Base-by-base conservation (phyloP, 2,797 vertebrate species). In the Threskiornis aethiopicus region DNA sequence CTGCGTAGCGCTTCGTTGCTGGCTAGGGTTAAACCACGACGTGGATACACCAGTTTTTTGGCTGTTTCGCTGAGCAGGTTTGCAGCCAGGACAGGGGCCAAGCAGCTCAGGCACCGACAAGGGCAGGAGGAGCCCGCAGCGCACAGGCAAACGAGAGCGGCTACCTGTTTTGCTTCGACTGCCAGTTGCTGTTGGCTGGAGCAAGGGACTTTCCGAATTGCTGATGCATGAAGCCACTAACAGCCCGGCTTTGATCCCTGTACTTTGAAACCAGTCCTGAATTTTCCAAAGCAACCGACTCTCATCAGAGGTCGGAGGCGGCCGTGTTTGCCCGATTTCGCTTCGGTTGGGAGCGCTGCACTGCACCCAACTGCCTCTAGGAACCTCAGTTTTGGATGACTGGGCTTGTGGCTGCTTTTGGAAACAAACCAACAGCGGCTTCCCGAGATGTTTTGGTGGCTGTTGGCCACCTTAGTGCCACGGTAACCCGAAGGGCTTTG, bases 21-120 rank as follows among this genome's bases (percentile, higher is more conserved):
- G 46, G 46, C 46, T 46, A 21, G 46, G 46, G 20, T 46, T 21
- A 46, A 46, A 46, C 46, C 46, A 46, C 21, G 46, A 46, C 10
- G 11, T 11, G 46, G 54, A 44, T 51, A 39, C 46, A 11, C 46
- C 6, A 2, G 3, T 13, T 16, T 22, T 69, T 59, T 31, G 42
- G 41, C 55, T 2, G 0, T 29, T 72, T 37, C 3, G 3, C 64
- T 24, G 66, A 47, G 73, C 51, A 29, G 59, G 29, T 75, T 70
- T 49, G 49, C 37, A 79, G 70, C 49, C 49, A 66, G 51, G 52
- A 44, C 25, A 47, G 66, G 10, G 7, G 0, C 26, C 0, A 0
- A 69, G 67, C 3, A 3, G 42, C 64, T 84, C 2, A 0, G 7
- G 87, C 57, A 71, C 13, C 0, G 0, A 6, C 0, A 2, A 46